Conservation (phyloP, 2,113 vertebrate genomes). For the Dascyllus trimaculatus region DNA sequence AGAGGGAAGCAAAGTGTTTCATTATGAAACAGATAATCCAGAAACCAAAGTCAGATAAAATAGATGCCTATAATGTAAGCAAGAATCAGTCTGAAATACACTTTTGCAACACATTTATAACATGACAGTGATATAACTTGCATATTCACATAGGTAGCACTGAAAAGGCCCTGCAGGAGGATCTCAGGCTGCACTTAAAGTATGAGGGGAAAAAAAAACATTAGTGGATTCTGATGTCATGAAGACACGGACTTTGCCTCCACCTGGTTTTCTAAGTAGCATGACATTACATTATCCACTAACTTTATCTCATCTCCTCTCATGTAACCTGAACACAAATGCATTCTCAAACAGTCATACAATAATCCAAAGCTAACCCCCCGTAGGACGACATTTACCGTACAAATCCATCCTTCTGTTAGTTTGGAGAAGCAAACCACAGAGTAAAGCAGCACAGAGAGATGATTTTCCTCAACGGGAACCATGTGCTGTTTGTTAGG, state of each 20-base stretch:
- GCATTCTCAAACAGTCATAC: slow-evolving; percentile 21
- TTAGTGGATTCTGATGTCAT: slow-evolving; percentile 23
- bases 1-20: neutral
- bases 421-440: slow-evolving; percentile 47
- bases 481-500: slow-evolving; percentile 66
- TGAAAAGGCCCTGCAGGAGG: neutral
- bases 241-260: slow-evolving; percentile 13
- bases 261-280: slow-evolving; percentile 52
- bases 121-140: neutral
- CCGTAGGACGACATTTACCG: slow-evolving; percentile 28
- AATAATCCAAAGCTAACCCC: slow-evolving; percentile 10
- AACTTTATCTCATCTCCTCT: slow-evolving; percentile 64
- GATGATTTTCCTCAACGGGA: slow-evolving; percentile 59
- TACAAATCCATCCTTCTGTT: slow-evolving; percentile 26
- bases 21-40: neutral
- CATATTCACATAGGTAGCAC: neutral
- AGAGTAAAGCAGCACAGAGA: slow-evolving; percentile 55
- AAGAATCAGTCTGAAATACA: neutral
- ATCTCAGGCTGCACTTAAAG: neutral
- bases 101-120: neutral
- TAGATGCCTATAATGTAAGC: neutral
- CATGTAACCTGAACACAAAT: slow-evolving; percentile 62
- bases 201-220: neutral
- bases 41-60: neutral
- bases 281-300: slow-evolving; percentile 72